Evolutionary conservation across 1,140 invertebrate genomes (phyloP).

Genomic region (Apis cerana): DNA sequence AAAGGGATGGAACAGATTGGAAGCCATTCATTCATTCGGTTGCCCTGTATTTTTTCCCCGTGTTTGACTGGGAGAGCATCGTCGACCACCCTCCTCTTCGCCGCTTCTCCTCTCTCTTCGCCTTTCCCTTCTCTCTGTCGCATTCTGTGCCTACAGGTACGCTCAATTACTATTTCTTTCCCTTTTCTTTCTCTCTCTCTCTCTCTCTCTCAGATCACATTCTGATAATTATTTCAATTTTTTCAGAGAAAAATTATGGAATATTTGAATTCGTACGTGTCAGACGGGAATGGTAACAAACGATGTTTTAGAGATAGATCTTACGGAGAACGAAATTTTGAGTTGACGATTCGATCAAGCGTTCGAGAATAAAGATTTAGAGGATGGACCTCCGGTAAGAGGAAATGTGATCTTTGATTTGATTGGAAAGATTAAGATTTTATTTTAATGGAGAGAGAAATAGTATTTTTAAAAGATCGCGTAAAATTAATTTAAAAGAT

Average conservation of each 20-base stretch:
- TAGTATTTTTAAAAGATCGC: too few species aligned
- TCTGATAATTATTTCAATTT: too few species aligned
- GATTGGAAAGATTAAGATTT: too few species aligned
- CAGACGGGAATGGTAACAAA: too few species aligned
- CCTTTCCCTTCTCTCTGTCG: background rate
- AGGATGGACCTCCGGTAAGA: background rate
- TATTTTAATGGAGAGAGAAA: background rate
- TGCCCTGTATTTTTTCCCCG: constrained; percentile 67
- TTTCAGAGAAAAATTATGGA: too few species aligned
- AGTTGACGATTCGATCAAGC: background rate
- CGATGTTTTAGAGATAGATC: background rate
- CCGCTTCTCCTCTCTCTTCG: constrained; percentile 29
- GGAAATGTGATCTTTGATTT: background rate
- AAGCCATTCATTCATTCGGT: constrained; percentile 64
- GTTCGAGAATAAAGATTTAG: background rate
- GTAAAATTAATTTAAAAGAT: too few species aligned
- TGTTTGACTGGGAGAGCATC: constrained; percentile 68
- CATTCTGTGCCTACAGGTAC: constrained; percentile 38
- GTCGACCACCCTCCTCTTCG: constrained; percentile 56
- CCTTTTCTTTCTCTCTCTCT: background rate
- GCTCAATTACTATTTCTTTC: constrained; percentile 19
- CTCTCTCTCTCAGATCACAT: too few species aligned
- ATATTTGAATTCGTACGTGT: too few species aligned
- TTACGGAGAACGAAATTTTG: background rate
- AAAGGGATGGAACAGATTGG: constrained; percentile 75